phyloP scores from a whole-genome alignment of 37 sponge, comb jelly and placozoan genomes.

The Oopsacas minuta region DNA sequence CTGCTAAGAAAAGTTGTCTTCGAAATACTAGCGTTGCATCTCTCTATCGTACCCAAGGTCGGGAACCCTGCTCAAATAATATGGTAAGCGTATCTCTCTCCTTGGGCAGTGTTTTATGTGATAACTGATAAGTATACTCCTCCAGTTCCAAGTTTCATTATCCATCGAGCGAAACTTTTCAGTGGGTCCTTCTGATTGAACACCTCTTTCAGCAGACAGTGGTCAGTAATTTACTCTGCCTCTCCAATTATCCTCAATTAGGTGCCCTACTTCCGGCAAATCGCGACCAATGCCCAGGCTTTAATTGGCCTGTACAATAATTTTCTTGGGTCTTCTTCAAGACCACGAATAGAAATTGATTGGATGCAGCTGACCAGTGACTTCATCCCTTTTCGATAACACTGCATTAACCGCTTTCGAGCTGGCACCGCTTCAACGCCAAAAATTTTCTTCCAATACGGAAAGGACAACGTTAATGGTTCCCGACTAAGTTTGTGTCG shows the following conservation, averaged over 20 bases:
- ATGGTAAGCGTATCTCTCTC: background rate
- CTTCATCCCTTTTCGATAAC: background rate
- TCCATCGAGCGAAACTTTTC: background rate
- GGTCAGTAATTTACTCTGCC: background rate
- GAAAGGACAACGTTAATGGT: slow-evolving; percentile 22
- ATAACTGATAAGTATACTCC: background rate
- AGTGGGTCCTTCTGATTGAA: background rate
- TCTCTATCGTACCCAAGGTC: background rate
- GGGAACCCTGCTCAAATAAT: background rate
- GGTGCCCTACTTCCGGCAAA: background rate
- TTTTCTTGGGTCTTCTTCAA: background rate
- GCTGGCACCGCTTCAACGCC: slow-evolving; percentile 33
- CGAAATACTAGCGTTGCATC: background rate
- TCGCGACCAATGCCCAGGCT: background rate
- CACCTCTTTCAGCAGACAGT: background rate
- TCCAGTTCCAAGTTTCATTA: background rate
- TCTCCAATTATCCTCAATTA: background rate
- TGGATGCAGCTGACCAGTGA: background rate
- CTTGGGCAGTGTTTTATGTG: background rate
- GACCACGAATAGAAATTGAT: background rate
- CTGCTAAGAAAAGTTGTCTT: background rate
- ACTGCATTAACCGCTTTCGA: slow-evolving; percentile 14
- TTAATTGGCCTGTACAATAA: background rate
- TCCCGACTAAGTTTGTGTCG: background rate
- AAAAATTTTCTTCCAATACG: slow-evolving; percentile 8